Conservation (phyloP, 1,140 invertebrate species). For the Orius insidiosus region DNA sequence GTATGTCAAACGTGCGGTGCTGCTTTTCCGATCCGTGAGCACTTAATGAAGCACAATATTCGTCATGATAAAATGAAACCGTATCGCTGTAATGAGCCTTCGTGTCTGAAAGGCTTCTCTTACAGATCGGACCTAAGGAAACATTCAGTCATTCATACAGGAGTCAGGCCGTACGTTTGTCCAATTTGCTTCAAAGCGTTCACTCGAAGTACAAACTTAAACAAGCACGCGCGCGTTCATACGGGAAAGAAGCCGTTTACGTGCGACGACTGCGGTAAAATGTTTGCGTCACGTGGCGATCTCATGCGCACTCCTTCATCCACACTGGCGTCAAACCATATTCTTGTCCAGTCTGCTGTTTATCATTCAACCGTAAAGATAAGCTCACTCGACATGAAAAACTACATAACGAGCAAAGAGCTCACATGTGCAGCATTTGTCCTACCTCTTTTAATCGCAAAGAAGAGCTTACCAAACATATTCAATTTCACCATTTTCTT, state of each 20-base stretch:
- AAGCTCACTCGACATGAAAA: conserved; percentile 26
- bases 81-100: conserved; percentile 24
- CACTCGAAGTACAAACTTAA: conserved; percentile 61
- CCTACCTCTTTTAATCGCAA: conserved; percentile 45
- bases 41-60: conserved; percentile 33
- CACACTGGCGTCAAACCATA: conserved; percentile 26
- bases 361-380: conserved; percentile 20
- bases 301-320: conserved; percentile 32
- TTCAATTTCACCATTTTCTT: conserved; percentile 17
- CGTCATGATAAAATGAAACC: conserved; percentile 40
- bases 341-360: conserved; percentile 23
- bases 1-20: conserved; percentile 35
- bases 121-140: conserved; percentile 20
- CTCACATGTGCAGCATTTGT: conserved; percentile 39
- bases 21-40: conserved; percentile 30
- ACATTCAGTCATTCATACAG: conserved; percentile 20
- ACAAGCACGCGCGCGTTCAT: conserved; percentile 65
- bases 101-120: conserved; percentile 24
- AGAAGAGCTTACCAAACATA: conserved; percentile 28
- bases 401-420: conserved; percentile 31
- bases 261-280: conserved; percentile 38
- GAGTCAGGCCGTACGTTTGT: conserved; percentile 37
- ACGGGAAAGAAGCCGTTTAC: conserved; percentile 39
- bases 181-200: conserved; percentile 48
- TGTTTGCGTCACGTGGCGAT: conserved; percentile 43